phyloP scores from a whole-genome alignment of 2,797 vertebrate species.

The Ceryle rudis region DNA sequence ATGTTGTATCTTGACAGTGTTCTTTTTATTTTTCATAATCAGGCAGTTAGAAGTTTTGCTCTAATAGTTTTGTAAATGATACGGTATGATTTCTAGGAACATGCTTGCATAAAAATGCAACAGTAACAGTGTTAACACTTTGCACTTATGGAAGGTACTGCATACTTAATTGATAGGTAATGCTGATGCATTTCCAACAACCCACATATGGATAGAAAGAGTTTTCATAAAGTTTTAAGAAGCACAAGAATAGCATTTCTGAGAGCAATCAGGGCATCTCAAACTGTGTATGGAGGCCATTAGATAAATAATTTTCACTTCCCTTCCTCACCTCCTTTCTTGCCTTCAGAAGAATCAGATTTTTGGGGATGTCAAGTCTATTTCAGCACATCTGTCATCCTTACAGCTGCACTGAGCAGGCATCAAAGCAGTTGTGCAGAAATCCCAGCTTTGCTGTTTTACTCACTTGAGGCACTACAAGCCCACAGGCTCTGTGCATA shows the following conservation, averaged over 20 bases:
- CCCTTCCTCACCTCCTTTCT: not conserved
- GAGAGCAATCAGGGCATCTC: not conserved
- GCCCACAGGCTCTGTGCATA: not conserved
- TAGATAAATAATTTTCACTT: not conserved
- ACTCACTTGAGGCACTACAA: not conserved
- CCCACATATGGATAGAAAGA: not conserved
- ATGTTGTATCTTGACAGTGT: not conserved
- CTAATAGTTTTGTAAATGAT: not conserved
- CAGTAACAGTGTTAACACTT: not conserved
- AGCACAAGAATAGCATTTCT: not conserved
- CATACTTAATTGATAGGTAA: slow-evolving; percentile 1
- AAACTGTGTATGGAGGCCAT: not conserved
- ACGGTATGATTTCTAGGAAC: slow-evolving; percentile 3
- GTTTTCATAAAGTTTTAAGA: slow-evolving; percentile 1
- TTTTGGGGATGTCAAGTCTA: not conserved
- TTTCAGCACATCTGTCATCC: slow-evolving; percentile 9
- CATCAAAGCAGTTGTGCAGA: slow-evolving; percentile 15
- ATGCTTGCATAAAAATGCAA: not conserved
- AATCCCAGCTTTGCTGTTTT: not conserved
- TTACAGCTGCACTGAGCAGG: not conserved
- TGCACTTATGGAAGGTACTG: not conserved
- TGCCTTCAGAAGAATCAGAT: not conserved
- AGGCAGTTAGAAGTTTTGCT: not conserved
- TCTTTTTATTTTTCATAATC: not conserved
- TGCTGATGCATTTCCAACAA: not conserved